Evolutionary conservation across 2,888 invertebrate genomes (phyloP).

Genomic region (Ashinkailepas kermadecensis): DNA sequence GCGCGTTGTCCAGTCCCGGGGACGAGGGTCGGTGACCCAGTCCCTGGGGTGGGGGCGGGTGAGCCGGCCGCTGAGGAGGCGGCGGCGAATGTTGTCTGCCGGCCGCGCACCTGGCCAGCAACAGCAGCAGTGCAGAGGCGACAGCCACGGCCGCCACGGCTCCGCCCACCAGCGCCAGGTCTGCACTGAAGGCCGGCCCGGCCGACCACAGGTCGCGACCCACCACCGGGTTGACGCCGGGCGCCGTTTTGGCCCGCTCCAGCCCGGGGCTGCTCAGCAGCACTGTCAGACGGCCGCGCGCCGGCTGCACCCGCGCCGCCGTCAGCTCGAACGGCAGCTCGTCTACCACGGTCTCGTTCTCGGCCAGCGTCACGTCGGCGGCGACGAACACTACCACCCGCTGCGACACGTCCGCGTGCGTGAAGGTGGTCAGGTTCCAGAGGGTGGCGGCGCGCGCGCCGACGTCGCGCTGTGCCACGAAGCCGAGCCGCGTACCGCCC

Average conservation of each 20-base stretch:
- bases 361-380: constrained; percentile 44
- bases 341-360: constrained; percentile 54
- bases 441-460: not conserved
- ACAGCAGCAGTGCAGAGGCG: constrained; percentile 48
- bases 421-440: constrained; percentile 17
- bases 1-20: too few relatives aligned
- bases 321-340: constrained; percentile 67
- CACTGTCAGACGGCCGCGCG: constrained; percentile 59
- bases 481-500: constrained; percentile 66
- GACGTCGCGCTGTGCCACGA: constrained; percentile 49
- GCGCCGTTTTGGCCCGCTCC: constrained; percentile 19
- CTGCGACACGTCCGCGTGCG: constrained; percentile 28
- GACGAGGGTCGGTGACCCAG: too few relatives aligned
- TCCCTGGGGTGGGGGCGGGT: too few relatives aligned
- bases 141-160: constrained; percentile 52
- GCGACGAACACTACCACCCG: constrained; percentile 69
- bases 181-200: constrained; percentile 50
- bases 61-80: too few relatives aligned
- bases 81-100: not conserved
- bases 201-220: constrained; percentile 24
- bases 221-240: constrained; percentile 29
- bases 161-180: constrained; percentile 56
- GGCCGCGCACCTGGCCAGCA: constrained; percentile 47
- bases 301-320: constrained; percentile 77
- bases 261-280: constrained; percentile 35